Conservation (phyloP, 2,888 invertebrate species). For the Ectemnius cavifrons region DNA sequence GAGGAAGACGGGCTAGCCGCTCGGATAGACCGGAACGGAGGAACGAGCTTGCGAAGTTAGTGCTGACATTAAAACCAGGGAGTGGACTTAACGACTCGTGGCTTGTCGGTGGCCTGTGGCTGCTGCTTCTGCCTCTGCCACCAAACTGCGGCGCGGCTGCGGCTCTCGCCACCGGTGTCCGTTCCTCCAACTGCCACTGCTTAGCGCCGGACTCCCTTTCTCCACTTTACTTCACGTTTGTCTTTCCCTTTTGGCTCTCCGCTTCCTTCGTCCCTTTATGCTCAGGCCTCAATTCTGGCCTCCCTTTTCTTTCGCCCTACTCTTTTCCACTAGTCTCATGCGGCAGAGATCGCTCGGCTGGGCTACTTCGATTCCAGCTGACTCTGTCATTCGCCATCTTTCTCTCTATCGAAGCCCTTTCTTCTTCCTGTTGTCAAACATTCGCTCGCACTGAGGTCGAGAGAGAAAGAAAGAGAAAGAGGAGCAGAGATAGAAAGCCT, state of each 20-base stretch:
- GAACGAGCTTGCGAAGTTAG: constrained; percentile 65
- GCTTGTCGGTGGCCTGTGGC: constrained; percentile 66
- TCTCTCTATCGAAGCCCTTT: background rate
- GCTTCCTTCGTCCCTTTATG: constrained; percentile 17
- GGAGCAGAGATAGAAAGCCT: background rate
- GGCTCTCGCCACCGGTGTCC: constrained; percentile 26
- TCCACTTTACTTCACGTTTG: constrained; percentile 19
- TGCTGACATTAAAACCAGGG: constrained; percentile 72
- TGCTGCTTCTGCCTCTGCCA: constrained; percentile 26
- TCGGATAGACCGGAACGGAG: constrained; percentile 55
- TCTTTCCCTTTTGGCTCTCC: background rate
- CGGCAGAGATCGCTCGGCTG: background rate
- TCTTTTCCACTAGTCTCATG: constrained; percentile 13
- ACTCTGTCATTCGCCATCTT: background rate
- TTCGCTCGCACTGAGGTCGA: background rate
- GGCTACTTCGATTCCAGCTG: background rate
- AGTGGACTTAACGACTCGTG: constrained; percentile 73
- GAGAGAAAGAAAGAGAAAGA: too few species aligned
- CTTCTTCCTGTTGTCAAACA: background rate
- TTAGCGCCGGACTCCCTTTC: constrained; percentile 15
- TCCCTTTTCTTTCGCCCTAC: background rate
- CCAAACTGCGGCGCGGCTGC: constrained; percentile 38
- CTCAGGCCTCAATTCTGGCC: background rate
- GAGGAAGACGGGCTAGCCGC: constrained; percentile 31
- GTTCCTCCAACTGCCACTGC: constrained; percentile 13